phyloP scores from a whole-genome alignment of 2,888 invertebrate genomes.

The Brachyopa scutellaris region DNA sequence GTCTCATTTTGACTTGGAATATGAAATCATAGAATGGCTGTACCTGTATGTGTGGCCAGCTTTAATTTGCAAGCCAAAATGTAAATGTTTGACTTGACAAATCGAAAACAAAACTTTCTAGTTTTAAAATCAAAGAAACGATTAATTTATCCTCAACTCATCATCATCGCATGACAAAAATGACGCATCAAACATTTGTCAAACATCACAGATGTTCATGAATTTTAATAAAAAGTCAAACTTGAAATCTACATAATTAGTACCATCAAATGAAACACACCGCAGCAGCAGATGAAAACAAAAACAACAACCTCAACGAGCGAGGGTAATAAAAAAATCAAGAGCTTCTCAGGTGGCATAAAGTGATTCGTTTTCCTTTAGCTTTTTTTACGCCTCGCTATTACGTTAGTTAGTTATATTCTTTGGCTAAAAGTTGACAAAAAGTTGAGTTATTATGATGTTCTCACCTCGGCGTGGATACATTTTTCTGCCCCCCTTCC shows the following conservation, averaged over 20 bases:
- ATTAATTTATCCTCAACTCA: no score
- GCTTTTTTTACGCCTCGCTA: slow-evolving; percentile 37
- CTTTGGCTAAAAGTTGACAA: slow-evolving; percentile 45
- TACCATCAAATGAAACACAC: neutral
- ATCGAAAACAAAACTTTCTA: no score
- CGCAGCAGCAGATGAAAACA: neutral
- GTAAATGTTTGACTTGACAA: no score
- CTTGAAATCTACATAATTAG: slow-evolving; percentile 2
- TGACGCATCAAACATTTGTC: neutral
- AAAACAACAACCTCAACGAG: neutral
- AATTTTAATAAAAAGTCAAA: neutral
- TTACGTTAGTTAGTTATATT: slow-evolving; percentile 38
- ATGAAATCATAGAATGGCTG: no score
- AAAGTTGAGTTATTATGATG: slow-evolving; percentile 28
- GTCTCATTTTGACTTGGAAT: no score
- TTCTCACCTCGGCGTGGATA: slow-evolving; percentile 31
- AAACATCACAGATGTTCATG: slow-evolving; percentile 22
- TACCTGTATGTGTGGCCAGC: no score
- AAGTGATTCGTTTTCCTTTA: slow-evolving; percentile 12
- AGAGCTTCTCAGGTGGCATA: slow-evolving; percentile 38
- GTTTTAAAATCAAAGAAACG: no score
- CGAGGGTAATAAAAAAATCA: slow-evolving; percentile 28
- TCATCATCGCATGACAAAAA: no score
- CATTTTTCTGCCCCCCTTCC: no score
- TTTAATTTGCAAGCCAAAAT: no score